phyloP scores from a whole-genome alignment of 2,113 vertebrate species.

The Dascyllus trimaculatus region DNA sequence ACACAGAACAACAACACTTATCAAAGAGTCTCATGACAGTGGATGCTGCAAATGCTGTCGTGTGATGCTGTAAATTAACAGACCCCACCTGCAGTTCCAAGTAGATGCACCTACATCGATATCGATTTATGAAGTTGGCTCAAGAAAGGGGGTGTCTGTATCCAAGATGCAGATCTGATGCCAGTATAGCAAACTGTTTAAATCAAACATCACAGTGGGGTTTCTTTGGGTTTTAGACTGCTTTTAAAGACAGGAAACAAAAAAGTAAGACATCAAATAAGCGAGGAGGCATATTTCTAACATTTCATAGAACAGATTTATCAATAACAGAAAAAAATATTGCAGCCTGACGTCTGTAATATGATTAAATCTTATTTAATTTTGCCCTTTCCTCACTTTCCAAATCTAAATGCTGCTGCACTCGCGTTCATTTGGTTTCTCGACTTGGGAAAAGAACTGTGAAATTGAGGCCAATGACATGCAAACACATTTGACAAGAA shows the following conservation, averaged over 20 bases:
- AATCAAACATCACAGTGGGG: neutral
- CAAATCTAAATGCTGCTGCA: neutral
- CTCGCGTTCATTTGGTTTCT: constrained; percentile 6
- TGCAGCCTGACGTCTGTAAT: neutral
- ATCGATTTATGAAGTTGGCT: constrained; percentile 29
- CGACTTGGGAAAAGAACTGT: constrained; percentile 2
- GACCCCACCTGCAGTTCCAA: constrained; percentile 21
- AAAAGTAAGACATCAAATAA: no score
- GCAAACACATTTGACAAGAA: constrained; percentile 33
- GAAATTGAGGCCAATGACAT: constrained; percentile 34
- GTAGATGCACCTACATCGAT: neutral
- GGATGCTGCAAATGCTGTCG: constrained; percentile 13
- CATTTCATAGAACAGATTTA: neutral
- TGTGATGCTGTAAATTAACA: constrained; percentile 35
- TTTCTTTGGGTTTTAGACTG: no score
- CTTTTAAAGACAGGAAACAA: no score
- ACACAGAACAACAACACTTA: constrained; percentile 40
- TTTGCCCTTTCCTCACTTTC: neutral
- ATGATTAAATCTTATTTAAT: neutral
- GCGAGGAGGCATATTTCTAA: neutral
- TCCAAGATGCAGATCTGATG: neutral
- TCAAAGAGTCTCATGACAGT: constrained; percentile 31
- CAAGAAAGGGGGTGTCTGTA: neutral
- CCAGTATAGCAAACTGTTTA: neutral
- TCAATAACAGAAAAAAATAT: neutral